A percentile compares a stretch with the other conserved stretches of the same genome.
phyloP scores from a whole-genome alignment of 2,888 invertebrate genomes.

The Agrochola macilenta region DNA sequence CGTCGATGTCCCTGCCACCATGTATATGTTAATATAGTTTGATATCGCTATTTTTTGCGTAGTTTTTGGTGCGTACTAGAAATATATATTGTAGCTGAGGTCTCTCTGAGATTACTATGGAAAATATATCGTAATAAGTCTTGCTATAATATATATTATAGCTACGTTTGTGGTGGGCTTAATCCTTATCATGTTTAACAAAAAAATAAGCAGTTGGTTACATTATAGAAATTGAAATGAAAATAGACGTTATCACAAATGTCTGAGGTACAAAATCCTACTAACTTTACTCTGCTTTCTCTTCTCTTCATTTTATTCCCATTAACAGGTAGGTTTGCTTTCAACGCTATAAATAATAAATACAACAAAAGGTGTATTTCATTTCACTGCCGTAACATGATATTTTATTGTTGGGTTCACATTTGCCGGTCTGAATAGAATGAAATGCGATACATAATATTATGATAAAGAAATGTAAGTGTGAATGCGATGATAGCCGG shows the following conservation, averaged over 20 bases:
- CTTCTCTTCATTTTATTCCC: conserved; percentile 9
- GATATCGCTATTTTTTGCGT: no score
- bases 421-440: conserved; percentile 34
- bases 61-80: no score
- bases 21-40: no score
- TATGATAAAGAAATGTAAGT: conserved; percentile 32
- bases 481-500: conserved; percentile 16
- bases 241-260: conserved; percentile 14
- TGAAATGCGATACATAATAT: conserved; percentile 39
- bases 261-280: neutral
- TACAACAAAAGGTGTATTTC: conserved; percentile 43
- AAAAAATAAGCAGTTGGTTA: neutral
- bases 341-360: neutral
- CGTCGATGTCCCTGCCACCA: no score
- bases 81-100: no score
- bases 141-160: no score
- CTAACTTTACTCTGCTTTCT: conserved; percentile 7
- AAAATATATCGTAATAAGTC: no score
- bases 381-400: conserved; percentile 30
- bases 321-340: conserved; percentile 3
- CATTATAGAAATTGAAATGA: neutral
- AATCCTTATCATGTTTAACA: neutral
- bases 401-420: conserved; percentile 45
- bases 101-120: no score
- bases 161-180: no score